Percentiles rank a stretch among this genome's conserved stretches.
phyloP scores from a whole-genome alignment of 2,113 vertebrate species.

The Thermophis baileyi region DNA sequence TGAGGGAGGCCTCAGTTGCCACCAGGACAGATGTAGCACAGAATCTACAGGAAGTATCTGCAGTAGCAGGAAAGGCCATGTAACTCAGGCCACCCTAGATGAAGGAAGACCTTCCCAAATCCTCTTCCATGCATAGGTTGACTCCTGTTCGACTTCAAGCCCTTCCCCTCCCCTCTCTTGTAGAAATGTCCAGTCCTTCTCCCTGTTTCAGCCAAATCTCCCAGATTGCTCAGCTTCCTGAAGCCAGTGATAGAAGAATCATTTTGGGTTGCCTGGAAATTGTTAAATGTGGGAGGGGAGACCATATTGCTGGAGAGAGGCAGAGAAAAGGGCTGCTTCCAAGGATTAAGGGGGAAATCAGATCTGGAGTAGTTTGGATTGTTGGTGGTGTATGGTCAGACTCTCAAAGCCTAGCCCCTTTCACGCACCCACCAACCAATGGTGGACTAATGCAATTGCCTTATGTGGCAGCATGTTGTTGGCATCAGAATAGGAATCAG shows the following conservation, averaged over 20 bases:
- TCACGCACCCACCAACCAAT: not conserved
- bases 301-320: not conserved
- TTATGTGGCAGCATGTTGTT: not conserved
- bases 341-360: not conserved
- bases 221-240: not conserved
- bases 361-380: not conserved
- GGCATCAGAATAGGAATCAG: not conserved
- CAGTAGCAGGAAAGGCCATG: not conserved
- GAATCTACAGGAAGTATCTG: not conserved
- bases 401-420: too few relatives aligned
- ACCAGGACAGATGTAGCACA: not conserved
- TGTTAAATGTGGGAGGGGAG: not conserved
- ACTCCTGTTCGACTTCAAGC: not conserved
- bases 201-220: not conserved
- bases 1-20: not conserved
- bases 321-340: not conserved
- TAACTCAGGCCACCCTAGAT: too few relatives aligned
- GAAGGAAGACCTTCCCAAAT: not conserved
- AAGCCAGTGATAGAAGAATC: not conserved
- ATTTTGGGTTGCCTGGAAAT: not conserved
- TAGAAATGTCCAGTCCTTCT: not conserved
- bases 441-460: not conserved
- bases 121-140: not conserved
- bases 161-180: not conserved
- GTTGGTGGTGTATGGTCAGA: not conserved